Evolutionary conservation across 2,113 vertebrate species (phyloP).

Genomic region (Sakesphorus luctuosus): DNA sequence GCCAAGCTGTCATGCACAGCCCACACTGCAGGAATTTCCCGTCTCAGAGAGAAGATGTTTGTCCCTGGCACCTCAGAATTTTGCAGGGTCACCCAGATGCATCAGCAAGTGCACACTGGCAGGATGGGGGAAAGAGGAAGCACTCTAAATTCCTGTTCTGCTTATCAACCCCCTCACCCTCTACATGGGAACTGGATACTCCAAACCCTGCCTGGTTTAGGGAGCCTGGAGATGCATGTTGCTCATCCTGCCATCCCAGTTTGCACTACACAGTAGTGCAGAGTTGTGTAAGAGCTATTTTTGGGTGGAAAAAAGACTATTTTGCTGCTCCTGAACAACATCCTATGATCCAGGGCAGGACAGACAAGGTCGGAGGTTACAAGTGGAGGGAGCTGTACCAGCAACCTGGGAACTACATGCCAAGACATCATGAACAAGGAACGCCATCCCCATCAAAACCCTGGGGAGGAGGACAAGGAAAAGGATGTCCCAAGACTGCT

Average conservation of each 20-base stretch:
- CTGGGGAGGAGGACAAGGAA: background rate
- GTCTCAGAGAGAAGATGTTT: background rate
- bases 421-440: background rate
- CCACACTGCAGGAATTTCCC: background rate
- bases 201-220: accelerated
- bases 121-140: background rate
- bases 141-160: background rate
- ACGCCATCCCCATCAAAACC: background rate
- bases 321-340: background rate
- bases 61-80: background rate
- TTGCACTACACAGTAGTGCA: accelerated
- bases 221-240: background rate
- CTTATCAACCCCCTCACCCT: background rate
- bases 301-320: background rate
- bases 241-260: background rate
- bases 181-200: background rate
- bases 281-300: background rate
- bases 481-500: background rate
- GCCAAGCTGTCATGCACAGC: background rate
- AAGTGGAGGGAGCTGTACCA: background rate
- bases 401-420: background rate
- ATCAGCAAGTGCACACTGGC: background rate
- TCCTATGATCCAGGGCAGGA: background rate
- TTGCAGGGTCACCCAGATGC: background rate
- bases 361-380: accelerated